These are phyloP conservation scores for Brachyptera risi DNA, from an alignment of 2,888 invertebrate species.

Conservation along the genomic window DNA sequence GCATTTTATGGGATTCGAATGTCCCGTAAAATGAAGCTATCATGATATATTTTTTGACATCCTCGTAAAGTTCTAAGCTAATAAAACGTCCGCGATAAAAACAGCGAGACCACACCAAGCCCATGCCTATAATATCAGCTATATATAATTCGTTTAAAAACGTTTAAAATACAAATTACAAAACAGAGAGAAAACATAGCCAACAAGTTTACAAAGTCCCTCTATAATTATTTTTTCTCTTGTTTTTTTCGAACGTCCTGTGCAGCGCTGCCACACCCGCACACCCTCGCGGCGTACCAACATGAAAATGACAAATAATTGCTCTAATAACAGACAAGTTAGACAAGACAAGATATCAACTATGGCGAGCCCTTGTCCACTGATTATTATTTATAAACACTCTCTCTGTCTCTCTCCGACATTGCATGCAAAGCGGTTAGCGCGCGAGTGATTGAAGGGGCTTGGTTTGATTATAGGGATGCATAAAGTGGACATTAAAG, in stretches of 20 bases:
- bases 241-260: not conserved
- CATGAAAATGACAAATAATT: conserved; percentile 32
- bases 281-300: conserved; percentile 25
- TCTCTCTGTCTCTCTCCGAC: not conserved
- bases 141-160: conserved; percentile 15
- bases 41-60: conserved; percentile 11
- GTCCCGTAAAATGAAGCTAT: conserved; percentile 12
- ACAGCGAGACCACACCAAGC: conserved; percentile 9
- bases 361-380: conserved; percentile 7
- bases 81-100: conserved; percentile 5
- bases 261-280: conserved; percentile 18
- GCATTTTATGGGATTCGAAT: not conserved
- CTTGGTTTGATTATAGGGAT: conserved; percentile 14
- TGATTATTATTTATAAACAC: conserved; percentile 16
- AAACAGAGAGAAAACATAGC: not conserved
- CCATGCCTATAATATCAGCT: not conserved
- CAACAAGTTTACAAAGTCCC: conserved; percentile 11
- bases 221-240: conserved; percentile 17
- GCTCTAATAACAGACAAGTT: conserved; percentile 26
- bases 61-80: conserved; percentile 5
- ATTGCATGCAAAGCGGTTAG: conserved; percentile 6
- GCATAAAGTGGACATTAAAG: conserved; percentile 21
- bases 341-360: conserved; percentile 31
- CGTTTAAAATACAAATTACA: conserved; percentile 1
- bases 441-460: conserved; percentile 12